Evolutionary conservation across 2,113 vertebrate genomes (phyloP).

Genomic region (Notarius quadriscutis): DNA sequence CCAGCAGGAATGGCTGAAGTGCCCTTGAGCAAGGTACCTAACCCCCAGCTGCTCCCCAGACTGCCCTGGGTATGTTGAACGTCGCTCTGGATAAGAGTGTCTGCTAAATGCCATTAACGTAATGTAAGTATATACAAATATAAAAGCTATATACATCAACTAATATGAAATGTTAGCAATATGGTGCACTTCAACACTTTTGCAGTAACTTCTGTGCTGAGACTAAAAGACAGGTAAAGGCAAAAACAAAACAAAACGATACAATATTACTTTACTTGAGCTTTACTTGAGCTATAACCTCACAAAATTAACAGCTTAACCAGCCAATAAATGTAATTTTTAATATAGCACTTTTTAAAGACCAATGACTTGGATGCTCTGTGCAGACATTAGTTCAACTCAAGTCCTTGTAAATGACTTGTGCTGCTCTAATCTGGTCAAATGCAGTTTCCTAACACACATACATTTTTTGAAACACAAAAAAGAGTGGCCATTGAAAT

Average conservation of each 20-base stretch:
- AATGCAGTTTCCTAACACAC: background rate
- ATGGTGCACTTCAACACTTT: background rate
- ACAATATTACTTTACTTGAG: background rate
- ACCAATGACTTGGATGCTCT: background rate
- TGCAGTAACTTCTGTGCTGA: background rate
- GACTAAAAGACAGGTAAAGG: background rate
- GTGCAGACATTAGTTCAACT: background rate
- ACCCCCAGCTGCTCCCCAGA: too few relatives aligned
- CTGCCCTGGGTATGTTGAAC: too few relatives aligned
- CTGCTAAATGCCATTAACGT: too few relatives aligned
- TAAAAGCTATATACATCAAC: conserved; percentile 23
- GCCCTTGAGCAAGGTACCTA: too few relatives aligned
- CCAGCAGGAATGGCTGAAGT: too few relatives aligned
- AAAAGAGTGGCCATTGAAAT: background rate
- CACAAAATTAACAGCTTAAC: background rate
- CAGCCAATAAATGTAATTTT: background rate
- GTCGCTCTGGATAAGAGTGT: too few relatives aligned
- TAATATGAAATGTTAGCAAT: conserved; percentile 23
- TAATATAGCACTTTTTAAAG: background rate
- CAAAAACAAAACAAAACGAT: background rate
- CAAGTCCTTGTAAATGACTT: background rate
- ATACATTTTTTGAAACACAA: background rate
- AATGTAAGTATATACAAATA: conserved; percentile 12
- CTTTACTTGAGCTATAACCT: background rate
- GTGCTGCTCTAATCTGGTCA: background rate